Percentiles rank a stretch among this genome's conserved stretches.
Conservation (phyloP, 2,797 vertebrate species). For the Pipistrellus pygmaeus region DNA sequence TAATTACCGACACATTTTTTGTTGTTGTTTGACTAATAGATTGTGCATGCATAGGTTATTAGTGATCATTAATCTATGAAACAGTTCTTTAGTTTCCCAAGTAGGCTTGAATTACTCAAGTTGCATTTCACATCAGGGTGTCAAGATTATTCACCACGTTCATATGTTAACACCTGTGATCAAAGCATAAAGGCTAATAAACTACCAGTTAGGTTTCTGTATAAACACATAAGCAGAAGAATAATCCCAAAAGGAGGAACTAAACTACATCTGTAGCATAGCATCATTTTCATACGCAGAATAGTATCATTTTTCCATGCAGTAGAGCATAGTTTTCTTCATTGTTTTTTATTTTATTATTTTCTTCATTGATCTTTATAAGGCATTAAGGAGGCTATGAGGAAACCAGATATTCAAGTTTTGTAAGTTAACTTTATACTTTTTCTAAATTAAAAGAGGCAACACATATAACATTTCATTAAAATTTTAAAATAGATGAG, state of each 20-base stretch:
- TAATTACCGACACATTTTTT: neutral
- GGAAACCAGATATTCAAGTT: neutral
- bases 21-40: constrained; percentile 22
- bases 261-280: neutral
- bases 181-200: constrained; percentile 41
- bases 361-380: neutral
- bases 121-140: constrained; percentile 28
- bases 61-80: constrained; percentile 57
- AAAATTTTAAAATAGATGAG: constrained; percentile 28
- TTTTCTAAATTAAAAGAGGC: constrained; percentile 9
- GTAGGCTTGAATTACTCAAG: constrained; percentile 50
- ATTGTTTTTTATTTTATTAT: too few relatives aligned
- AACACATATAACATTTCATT: neutral
- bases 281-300: neutral
- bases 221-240: constrained; percentile 44
- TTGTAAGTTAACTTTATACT: neutral
- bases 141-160: constrained; percentile 54
- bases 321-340: neutral
- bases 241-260: neutral
- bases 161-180: constrained; percentile 35
- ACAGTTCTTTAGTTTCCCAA: constrained; percentile 45
- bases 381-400: neutral
- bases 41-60: neutral
- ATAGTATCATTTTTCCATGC: neutral
- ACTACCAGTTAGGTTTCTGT: constrained; percentile 54